Base-by-base conservation (phyloP, 2,888 invertebrate genomes). In the Lissonota sp. region DNA sequence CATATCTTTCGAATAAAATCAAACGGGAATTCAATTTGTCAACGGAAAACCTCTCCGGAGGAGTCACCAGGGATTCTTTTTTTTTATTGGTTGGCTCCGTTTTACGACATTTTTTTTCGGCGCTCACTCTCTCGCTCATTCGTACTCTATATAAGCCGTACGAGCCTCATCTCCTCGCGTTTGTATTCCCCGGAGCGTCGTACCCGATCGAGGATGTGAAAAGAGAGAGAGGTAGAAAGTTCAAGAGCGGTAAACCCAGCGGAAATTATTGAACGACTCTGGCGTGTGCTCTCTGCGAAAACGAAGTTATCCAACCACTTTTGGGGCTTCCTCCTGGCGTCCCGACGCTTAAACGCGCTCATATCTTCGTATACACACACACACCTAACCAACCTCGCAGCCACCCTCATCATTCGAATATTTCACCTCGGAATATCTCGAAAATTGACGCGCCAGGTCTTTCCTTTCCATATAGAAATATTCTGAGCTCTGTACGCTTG, bases 241-340 rank as follows among this genome's bases (percentile, higher is more conserved):
- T 74, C 66, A 49, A 16, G 49, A 66, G 46, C 57, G 53, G 58
- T 53, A 60, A 71, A 74, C 51, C 67, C 64, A 73, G 72, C 78
- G 82, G 82, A 84, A 84, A 84, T 84, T 84, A 78, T 82, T 84
- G 77, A 75, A 81, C 80, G 71, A 75, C 75, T 75, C 80, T 51
- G 44, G 66, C 60, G 75, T 66, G 70, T 58, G 63, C 72, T 79
- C 72, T 79, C 64, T 53, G 71, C 77, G 78, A 64, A 84, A 84
- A 84, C 73, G 69, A 84, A 84, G 80, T 83, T 79, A 83, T 67
- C 80, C 75, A 49, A 71, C 75, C 75, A 67, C 71, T 76, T 57
- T 53, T 26, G 26, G 55, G 60, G 63, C 63, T 70, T 79, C 57
- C 44, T 51, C 10, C 62, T 40, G 26, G 10, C 71, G 16, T 71